A percentile compares a stretch with the other conserved stretches of the same genome.
phyloP scores from a whole-genome alignment of 1,140 invertebrate genomes.

The Caerostris extrusa region DNA sequence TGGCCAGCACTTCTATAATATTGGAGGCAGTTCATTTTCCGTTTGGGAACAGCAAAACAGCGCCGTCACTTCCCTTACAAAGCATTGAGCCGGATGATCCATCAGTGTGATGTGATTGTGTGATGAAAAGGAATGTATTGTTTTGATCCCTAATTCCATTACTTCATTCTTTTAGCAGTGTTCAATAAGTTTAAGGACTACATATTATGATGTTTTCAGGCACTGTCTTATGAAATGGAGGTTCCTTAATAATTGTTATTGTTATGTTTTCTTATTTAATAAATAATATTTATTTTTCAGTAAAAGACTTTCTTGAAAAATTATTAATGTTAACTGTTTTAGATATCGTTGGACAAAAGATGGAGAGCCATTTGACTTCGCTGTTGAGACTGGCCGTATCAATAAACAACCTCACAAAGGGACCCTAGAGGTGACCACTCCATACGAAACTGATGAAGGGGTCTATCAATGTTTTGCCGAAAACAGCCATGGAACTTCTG shows the following conservation, averaged over 20 bases:
- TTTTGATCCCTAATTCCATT: no score
- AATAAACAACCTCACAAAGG: slow-evolving; percentile 94
- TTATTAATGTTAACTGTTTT: slow-evolving; percentile 73
- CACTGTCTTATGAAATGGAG: background rate
- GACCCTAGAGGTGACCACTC: slow-evolving; percentile 93
- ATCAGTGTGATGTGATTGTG: no score
- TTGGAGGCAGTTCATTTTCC: no score
- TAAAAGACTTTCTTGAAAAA: background rate
- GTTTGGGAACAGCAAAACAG: no score
- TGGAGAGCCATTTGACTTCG: slow-evolving; percentile 93
- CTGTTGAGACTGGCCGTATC: slow-evolving; percentile 95
- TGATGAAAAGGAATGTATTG: no score
- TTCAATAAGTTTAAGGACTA: background rate
- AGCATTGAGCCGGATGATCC: no score
- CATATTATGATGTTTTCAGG: background rate
- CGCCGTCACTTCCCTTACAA: no score
- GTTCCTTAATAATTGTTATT: background rate
- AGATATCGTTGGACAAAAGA: slow-evolving; percentile 98
- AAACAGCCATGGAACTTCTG: slow-evolving; percentile 96
- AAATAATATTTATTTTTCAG: background rate
- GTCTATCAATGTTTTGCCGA: slow-evolving; percentile 98
- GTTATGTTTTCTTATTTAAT: background rate
- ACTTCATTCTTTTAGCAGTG: no score
- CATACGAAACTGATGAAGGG: slow-evolving; percentile 92
- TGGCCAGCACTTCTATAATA: no score